Percentiles rank a stretch among this genome's conserved stretches.
Conservation (phyloP, 2,113 vertebrate species). For the Pluvialis apricaria region DNA sequence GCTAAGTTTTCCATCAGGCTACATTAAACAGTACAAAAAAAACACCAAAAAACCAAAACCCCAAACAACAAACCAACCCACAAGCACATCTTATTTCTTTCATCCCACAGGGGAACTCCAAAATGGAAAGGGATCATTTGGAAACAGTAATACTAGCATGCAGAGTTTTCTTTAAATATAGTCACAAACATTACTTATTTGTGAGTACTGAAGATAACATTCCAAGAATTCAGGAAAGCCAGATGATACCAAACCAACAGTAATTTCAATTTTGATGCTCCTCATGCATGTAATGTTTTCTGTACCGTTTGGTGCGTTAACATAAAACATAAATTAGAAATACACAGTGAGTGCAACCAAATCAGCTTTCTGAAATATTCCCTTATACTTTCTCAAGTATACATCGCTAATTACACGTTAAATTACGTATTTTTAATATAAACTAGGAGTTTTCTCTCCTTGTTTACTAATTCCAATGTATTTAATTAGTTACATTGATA, state of each 20-base stretch:
- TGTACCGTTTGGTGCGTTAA: background rate
- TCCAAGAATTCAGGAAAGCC: background rate
- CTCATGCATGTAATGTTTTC: background rate
- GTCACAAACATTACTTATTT: background rate
- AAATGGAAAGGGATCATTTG: background rate
- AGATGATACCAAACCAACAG: background rate
- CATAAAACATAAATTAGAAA: conserved; percentile 24
- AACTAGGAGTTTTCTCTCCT: background rate
- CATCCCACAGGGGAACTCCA: background rate
- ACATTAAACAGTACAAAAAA: background rate
- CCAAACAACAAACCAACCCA: background rate
- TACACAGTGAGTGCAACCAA: background rate
- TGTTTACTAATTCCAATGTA: background rate
- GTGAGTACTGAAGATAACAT: background rate
- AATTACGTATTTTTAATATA: background rate
- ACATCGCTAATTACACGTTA: background rate
- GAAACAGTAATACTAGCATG: background rate
- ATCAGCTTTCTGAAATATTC: background rate
- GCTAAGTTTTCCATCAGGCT: background rate
- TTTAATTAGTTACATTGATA: background rate
- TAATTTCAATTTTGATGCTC: background rate
- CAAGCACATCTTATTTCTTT: background rate
- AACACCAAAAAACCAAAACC: background rate
- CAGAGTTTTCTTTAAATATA: background rate
- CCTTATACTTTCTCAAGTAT: background rate